Evolutionary conservation across 2,888 invertebrate genomes (phyloP).

Genomic region (Synanthedon andrenaeformis): DNA sequence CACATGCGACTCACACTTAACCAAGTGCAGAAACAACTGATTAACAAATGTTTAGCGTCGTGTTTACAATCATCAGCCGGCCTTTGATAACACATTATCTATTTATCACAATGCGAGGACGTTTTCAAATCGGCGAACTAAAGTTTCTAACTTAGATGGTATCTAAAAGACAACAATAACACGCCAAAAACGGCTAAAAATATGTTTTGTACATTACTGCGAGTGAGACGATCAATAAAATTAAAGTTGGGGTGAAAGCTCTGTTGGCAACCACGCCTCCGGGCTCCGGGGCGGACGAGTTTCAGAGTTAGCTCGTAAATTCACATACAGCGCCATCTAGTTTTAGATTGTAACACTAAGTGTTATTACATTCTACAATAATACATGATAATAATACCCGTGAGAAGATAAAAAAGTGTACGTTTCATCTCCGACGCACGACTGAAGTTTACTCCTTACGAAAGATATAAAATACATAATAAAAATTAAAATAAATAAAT

Average conservation of each 20-base stretch:
- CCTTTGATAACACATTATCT: conserved; percentile 19
- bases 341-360: too few species aligned
- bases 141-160: conserved; percentile 2
- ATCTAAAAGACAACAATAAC: conserved; percentile 20
- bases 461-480: too few species aligned
- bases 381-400: too few species aligned
- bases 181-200: conserved; percentile 27
- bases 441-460: too few species aligned
- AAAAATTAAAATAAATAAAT: too few species aligned
- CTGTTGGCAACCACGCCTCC: conserved; percentile 43
- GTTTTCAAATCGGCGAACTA: conserved; percentile 12
- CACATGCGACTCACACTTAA: neutral
- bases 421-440: too few species aligned
- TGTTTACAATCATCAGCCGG: conserved; percentile 22
- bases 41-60: conserved; percentile 30
- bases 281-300: conserved; percentile 3
- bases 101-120: conserved; percentile 30
- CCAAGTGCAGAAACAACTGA: conserved; percentile 36
- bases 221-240: conserved; percentile 48
- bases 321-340: conserved; percentile 45
- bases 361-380: too few species aligned
- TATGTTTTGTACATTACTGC: conserved; percentile 32
- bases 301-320: neutral
- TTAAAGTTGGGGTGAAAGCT: conserved; percentile 52
- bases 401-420: too few species aligned